Conservation (phyloP, 2,888 invertebrate species). For the Syritta pipiens region DNA sequence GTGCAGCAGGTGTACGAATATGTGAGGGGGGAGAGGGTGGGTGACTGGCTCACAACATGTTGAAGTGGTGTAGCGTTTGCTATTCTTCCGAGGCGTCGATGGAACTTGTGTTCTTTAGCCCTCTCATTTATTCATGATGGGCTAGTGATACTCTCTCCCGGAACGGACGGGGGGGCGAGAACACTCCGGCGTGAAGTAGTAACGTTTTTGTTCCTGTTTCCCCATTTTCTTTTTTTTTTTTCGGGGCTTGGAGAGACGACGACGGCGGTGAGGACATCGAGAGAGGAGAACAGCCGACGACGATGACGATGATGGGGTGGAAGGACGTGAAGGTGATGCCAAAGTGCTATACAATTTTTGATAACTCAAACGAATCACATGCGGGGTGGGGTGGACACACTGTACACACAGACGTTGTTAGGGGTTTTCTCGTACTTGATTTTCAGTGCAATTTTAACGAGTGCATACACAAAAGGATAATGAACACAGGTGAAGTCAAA, state of each 20-base stretch:
- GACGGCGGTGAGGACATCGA: not conserved
- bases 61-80: constrained; percentile 60
- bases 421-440: constrained; percentile 43
- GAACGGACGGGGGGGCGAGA: not conserved
- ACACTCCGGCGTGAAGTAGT: constrained; percentile 34
- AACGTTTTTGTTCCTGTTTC: constrained; percentile 13
- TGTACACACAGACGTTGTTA: constrained; percentile 25
- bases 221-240: not conserved
- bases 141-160: constrained; percentile 22
- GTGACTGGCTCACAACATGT: constrained; percentile 45
- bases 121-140: constrained; percentile 67
- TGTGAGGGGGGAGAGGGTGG: not conserved
- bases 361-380: constrained; percentile 42
- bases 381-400: constrained; percentile 10
- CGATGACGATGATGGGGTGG: constrained; percentile 12
- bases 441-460: constrained; percentile 62
- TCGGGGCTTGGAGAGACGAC: too few relatives aligned
- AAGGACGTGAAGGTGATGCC: not conserved
- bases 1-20: constrained; percentile 11
- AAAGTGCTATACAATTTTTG: constrained; percentile 51
- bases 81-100: constrained; percentile 67
- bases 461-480: constrained; percentile 62
- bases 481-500: constrained; percentile 57
- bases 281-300: not conserved
- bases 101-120: constrained; percentile 61